Evolutionary conservation across 2,797 vertebrate species (phyloP).

Genomic region (Phalanger gymnotis): DNA sequence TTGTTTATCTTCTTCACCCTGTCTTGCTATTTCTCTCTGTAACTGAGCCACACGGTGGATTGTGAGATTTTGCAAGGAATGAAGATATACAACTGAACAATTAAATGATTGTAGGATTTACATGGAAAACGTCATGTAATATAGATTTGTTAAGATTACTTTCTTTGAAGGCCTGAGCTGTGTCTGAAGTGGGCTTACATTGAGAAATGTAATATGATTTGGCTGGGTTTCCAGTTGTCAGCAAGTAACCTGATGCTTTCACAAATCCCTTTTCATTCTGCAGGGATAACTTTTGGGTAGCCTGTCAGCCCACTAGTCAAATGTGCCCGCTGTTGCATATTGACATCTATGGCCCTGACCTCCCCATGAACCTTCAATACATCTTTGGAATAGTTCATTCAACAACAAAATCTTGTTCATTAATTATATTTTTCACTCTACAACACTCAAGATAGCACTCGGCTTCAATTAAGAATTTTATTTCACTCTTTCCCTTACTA

Average conservation of each 20-base stretch:
- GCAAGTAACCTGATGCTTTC: constrained; percentile 59
- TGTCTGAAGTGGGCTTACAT: constrained; percentile 47
- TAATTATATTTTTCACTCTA: neutral
- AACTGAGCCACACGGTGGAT: constrained; percentile 36
- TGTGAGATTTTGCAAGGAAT: constrained; percentile 39
- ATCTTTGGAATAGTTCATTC: neutral
- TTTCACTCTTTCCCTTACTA: neutral
- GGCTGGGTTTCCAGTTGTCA: constrained; percentile 64
- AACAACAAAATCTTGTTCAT: neutral
- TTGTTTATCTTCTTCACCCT: neutral
- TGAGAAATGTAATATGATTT: constrained; percentile 67
- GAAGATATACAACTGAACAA: constrained; percentile 59
- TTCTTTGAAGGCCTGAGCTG: constrained; percentile 62
- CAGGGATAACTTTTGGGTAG: constrained; percentile 60
- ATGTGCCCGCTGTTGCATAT: constrained; percentile 55
- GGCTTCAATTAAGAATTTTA: neutral
- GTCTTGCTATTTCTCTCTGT: neutral
- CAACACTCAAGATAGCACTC: neutral
- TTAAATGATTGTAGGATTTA: constrained; percentile 61
- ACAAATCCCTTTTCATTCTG: constrained; percentile 52
- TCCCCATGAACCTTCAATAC: constrained; percentile 73
- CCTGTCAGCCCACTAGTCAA: constrained; percentile 51
- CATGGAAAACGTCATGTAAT: constrained; percentile 35
- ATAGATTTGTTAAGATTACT: constrained; percentile 61
- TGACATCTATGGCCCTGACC: constrained; percentile 73